Conservation (phyloP, 1,140 invertebrate species). For the Steinernema khuongi region DNA sequence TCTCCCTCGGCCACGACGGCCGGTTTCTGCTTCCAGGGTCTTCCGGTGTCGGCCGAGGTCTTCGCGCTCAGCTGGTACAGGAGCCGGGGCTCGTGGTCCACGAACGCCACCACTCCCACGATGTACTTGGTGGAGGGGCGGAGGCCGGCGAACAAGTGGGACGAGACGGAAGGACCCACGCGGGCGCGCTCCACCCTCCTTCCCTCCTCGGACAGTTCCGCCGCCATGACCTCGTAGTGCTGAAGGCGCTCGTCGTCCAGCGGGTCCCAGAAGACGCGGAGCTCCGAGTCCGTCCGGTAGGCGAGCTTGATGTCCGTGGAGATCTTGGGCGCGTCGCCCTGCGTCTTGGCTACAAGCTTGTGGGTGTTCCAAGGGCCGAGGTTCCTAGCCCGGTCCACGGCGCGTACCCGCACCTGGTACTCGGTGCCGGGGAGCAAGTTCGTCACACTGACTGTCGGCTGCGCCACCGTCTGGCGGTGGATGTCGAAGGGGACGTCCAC, state of each 20-base stretch:
- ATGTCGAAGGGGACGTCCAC: slow-evolving; percentile 49
- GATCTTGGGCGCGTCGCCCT: slow-evolving; percentile 49
- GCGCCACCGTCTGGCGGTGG: slow-evolving; percentile 56
- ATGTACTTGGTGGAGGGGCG: slow-evolving; percentile 48
- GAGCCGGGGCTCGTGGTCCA: slow-evolving; percentile 54
- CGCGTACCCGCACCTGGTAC: slow-evolving; percentile 51
- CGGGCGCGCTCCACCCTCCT: slow-evolving; percentile 46
- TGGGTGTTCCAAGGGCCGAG: slow-evolving; percentile 55
- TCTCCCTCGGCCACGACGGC: slow-evolving; percentile 44
- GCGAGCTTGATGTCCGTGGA: slow-evolving; percentile 44
- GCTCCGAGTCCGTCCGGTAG: slow-evolving; percentile 48
- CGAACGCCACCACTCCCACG: slow-evolving; percentile 56
- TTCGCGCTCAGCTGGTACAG: slow-evolving; percentile 44
- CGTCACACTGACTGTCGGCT: slow-evolving; percentile 54
- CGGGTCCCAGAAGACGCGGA: slow-evolving; percentile 50
- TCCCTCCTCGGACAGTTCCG: slow-evolving; percentile 37
- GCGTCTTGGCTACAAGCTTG: slow-evolving; percentile 45
- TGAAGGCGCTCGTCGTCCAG: slow-evolving; percentile 49
- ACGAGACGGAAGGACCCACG: slow-evolving; percentile 38
- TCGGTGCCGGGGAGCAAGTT: slow-evolving; percentile 57
- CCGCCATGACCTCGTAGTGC: slow-evolving; percentile 50
- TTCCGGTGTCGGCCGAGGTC: slow-evolving; percentile 30
- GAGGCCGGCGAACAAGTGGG: slow-evolving; percentile 45
- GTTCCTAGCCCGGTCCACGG: slow-evolving; percentile 47
- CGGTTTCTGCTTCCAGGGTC: slow-evolving; percentile 41